Percentiles rank a stretch among this genome's conserved stretches.
Evolutionary conservation across 2,888 invertebrate species (phyloP).

Genomic region (Saturnia pavonia): DNA sequence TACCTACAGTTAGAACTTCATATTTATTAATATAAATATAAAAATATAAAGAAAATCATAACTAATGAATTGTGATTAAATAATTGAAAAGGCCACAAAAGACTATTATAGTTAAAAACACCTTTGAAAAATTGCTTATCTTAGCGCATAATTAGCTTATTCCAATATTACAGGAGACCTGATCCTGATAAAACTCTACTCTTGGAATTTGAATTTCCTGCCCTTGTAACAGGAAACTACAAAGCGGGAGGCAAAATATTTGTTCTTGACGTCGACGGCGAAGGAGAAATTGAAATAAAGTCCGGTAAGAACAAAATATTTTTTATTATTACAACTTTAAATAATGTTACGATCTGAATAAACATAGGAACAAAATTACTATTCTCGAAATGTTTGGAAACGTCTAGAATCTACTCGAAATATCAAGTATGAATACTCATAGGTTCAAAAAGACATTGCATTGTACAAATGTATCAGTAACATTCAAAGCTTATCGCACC

Average conservation of each 20-base stretch:
- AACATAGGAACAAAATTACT: too few relatives aligned
- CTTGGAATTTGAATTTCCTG: constrained; percentile 34
- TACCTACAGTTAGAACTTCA: too few relatives aligned
- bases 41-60: neutral
- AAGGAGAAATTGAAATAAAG: constrained; percentile 38
- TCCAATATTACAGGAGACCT: constrained; percentile 31
- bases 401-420: too few relatives aligned
- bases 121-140: too few relatives aligned
- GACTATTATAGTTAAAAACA: too few relatives aligned
- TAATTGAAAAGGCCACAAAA: neutral
- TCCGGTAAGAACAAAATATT: constrained; percentile 32
- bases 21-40: too few relatives aligned
- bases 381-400: too few relatives aligned
- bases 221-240: constrained; percentile 38
- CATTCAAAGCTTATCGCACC: too few relatives aligned
- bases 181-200: constrained; percentile 27
- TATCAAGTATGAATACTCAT: too few relatives aligned
- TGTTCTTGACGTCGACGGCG: constrained; percentile 34
- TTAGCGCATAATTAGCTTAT: neutral
- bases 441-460: too few relatives aligned
- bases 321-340: neutral
- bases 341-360: too few relatives aligned
- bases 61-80: neutral
- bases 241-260: constrained; percentile 37
- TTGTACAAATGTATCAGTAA: too few relatives aligned